Conservation (phyloP, 2,113 vertebrate species). For the Telmatochromis sp. region DNA sequence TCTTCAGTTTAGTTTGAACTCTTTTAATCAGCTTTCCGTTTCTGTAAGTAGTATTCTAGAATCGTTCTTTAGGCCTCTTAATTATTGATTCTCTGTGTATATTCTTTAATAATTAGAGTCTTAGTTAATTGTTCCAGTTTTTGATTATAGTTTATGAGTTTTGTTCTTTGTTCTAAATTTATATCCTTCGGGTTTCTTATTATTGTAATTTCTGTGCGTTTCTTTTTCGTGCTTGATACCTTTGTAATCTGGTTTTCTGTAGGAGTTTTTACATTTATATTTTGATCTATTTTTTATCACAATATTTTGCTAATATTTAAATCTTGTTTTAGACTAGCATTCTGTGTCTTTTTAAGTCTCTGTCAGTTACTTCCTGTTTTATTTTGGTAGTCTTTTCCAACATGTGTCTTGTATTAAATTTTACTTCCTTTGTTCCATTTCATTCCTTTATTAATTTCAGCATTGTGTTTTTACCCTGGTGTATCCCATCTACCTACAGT, state of each 20-base stretch:
- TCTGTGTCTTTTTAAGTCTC: background rate
- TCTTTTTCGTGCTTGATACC: background rate
- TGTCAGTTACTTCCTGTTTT: background rate
- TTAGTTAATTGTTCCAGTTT: background rate
- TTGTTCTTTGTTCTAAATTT: background rate
- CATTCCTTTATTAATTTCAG: background rate
- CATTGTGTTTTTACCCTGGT: rapidly evolving
- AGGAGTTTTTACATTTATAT: background rate
- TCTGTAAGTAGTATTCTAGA: background rate
- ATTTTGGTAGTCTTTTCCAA: background rate
- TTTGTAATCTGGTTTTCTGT: background rate
- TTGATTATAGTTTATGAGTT: background rate
- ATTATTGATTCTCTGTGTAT: background rate
- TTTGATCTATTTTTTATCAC: background rate
- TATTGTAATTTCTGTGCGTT: rapidly evolving
- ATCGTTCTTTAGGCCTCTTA: background rate
- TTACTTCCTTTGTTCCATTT: background rate
- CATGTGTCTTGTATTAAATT: background rate
- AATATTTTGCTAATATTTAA: background rate
- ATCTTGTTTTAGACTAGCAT: background rate
- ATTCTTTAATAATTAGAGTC: background rate
- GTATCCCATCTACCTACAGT: background rate
- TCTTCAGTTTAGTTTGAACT: rapidly evolving
- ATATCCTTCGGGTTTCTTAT: background rate
- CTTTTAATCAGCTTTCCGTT: background rate